Evolutionary conservation across 2,797 vertebrate species (phyloP).

Genomic region (Pangasius sanitwongsei): DNA sequence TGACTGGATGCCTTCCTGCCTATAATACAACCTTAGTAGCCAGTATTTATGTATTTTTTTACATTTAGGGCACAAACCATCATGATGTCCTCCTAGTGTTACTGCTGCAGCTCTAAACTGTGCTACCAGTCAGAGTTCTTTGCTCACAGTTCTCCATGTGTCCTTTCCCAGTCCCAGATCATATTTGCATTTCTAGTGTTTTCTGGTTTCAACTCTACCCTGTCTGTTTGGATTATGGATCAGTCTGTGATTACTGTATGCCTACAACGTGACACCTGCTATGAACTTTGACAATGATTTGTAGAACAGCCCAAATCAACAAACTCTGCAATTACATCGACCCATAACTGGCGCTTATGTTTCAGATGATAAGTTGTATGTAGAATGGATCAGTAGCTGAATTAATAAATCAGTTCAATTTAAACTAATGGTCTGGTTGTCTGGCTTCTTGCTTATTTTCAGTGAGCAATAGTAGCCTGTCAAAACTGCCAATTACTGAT

Average conservation of each 20-base stretch:
- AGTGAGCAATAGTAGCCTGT: slow-evolving; percentile 2
- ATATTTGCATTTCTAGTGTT: not conserved
- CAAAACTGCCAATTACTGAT: slow-evolving; percentile 12
- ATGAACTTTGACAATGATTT: slow-evolving; percentile 7
- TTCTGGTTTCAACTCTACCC: not conserved
- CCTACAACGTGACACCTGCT: slow-evolving; percentile 14
- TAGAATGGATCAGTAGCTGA: slow-evolving; percentile 4
- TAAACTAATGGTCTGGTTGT: slow-evolving; percentile 1
- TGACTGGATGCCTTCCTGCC: not conserved
- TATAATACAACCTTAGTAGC: not conserved
- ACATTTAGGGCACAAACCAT: not conserved
- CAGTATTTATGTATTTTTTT: not conserved
- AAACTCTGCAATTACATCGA: slow-evolving; percentile 29
- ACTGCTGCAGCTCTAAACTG: not conserved
- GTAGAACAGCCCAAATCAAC: slow-evolving; percentile 13
- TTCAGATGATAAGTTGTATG: slow-evolving; percentile 23
- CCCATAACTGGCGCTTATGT: not conserved
- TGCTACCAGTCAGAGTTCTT: not conserved
- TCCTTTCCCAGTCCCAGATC: not conserved
- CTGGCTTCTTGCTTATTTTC: slow-evolving; percentile 14
- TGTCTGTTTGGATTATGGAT: slow-evolving; percentile 18
- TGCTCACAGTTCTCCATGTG: not conserved
- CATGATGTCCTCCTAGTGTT: not conserved
- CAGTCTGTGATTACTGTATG: slow-evolving; percentile 12
- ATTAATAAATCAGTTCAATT: slow-evolving; percentile 1